Percentiles rank a stretch among this genome's conserved stretches.
These are phyloP conservation scores for Napeogenes sylphis DNA, from an alignment of 2,888 invertebrate genomes.

Conservation along the genomic window DNA sequence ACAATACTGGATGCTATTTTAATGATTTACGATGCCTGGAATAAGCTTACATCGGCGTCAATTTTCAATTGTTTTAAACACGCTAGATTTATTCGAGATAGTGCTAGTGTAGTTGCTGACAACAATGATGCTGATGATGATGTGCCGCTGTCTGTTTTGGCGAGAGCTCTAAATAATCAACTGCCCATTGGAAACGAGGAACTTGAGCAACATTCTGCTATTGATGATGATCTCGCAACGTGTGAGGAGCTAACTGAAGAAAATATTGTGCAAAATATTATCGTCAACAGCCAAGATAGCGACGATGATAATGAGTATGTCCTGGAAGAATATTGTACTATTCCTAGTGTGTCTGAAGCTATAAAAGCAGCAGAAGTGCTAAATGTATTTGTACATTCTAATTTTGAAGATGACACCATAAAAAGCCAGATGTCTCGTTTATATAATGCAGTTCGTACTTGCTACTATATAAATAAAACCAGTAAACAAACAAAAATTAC, in stretches of 20 bases:
- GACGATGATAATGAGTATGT: slow-evolving; percentile 14
- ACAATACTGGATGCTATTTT: slow-evolving; percentile 29
- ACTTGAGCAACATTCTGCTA: slow-evolving; percentile 10
- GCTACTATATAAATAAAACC: slow-evolving; percentile 15
- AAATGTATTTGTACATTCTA: slow-evolving; percentile 9
- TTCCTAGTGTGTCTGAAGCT: slow-evolving; percentile 9
- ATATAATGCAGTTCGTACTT: slow-evolving; percentile 14
- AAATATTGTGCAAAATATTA: slow-evolving; percentile 20
- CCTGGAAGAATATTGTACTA: slow-evolving; percentile 13
- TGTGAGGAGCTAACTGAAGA: slow-evolving; percentile 18
- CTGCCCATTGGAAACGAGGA: slow-evolving; percentile 28
- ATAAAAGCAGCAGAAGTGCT: slow-evolving; percentile 12
- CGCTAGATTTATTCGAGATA: slow-evolving; percentile 30
- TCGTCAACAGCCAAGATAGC: slow-evolving; percentile 15
- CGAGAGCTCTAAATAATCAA: slow-evolving; percentile 29
- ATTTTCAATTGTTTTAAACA: slow-evolving; percentile 23
- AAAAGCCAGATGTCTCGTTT: slow-evolving; percentile 15
- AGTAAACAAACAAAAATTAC: slow-evolving; percentile 12
- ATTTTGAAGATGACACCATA: slow-evolving; percentile 7
- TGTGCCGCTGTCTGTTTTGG: slow-evolving; percentile 31
- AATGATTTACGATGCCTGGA: slow-evolving; percentile 28
- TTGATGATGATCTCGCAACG: slow-evolving; percentile 11
- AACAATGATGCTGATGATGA: slow-evolving; percentile 29
- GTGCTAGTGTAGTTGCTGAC: slow-evolving; percentile 22
- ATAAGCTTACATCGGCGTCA: slow-evolving; percentile 8